These are phyloP conservation scores for Sinotaia quadrata DNA, from an alignment of 2,888 invertebrate genomes.

Conservation along the genomic window DNA sequence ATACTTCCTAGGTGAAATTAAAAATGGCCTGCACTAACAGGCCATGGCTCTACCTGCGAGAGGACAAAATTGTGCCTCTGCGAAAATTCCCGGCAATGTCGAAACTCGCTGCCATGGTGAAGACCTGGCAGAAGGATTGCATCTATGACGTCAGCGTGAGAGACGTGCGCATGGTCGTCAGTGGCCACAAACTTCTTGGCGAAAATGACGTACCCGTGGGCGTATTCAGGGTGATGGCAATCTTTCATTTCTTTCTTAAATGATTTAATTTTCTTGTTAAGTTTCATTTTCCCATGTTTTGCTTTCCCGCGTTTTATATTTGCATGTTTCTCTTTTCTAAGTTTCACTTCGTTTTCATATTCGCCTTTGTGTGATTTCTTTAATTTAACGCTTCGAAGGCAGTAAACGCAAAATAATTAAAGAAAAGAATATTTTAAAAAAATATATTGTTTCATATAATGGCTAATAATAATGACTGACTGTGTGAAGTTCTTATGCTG, in stretches of 20 bases:
- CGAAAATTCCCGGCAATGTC: neutral
- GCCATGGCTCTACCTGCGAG: neutral
- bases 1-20: conserved; percentile 1
- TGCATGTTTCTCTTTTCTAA: too few species aligned
- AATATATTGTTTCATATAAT: too few species aligned
- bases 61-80: neutral
- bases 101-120: neutral
- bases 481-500: too few species aligned
- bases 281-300: too few species aligned
- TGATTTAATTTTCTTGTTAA: neutral
- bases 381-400: too few species aligned
- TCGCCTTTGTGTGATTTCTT: neutral
- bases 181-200: conserved; percentile 44
- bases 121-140: neutral
- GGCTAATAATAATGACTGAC: too few species aligned
- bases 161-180: conserved; percentile 46
- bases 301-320: too few species aligned
- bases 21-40: neutral
- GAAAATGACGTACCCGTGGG: conserved; percentile 51
- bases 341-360: neutral
- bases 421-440: too few species aligned
- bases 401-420: too few species aligned
- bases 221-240: conserved; percentile 26
- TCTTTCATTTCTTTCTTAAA: neutral
- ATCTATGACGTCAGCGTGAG: conserved; percentile 33